These are phyloP conservation scores for Odontamblyopus lacepedii DNA, from an alignment of 2,797 vertebrate genomes.

Conservation along the genomic window DNA sequence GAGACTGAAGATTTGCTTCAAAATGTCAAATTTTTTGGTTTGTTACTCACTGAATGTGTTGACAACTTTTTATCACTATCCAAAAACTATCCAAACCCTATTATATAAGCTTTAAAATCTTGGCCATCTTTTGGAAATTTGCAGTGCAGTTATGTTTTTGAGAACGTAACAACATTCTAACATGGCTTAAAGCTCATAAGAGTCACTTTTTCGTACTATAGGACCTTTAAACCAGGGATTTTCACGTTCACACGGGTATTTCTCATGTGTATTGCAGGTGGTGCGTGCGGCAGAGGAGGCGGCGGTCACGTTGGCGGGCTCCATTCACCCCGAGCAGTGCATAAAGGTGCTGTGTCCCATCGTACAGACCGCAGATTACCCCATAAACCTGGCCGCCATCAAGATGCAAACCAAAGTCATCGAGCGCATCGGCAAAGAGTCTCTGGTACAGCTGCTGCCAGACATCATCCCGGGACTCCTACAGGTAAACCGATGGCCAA, in stretches of 20 bases:
- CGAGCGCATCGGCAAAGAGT: conserved; percentile 92
- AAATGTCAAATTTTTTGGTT: no score
- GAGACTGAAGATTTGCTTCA: no score
- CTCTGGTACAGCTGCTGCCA: conserved; percentile 86
- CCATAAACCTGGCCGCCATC: conserved; percentile 97
- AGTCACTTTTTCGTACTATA: no score
- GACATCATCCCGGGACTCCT: conserved; percentile 96
- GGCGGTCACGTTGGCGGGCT: conserved; percentile 89
- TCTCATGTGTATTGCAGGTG: conserved; percentile 75
- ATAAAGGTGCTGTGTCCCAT: conserved; percentile 98
- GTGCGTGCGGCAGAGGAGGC: conserved; percentile 96
- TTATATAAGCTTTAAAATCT: no score
- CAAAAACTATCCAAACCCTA: no score
- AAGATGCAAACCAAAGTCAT: conserved; percentile 99
- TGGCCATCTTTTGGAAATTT: no score
- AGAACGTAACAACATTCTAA: no score
- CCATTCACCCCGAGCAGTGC: conserved; percentile 96
- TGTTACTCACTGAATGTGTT: no score
- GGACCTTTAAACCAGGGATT: background rate
- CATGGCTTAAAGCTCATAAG: no score
- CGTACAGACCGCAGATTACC: conserved; percentile 97
- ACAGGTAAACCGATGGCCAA: conserved; percentile 77
- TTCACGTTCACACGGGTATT: background rate
- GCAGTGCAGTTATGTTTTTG: no score
- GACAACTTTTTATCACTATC: no score